Percentiles rank a stretch among this genome's conserved stretches.
These are phyloP conservation scores for Nymphalis polychloros DNA, from an alignment of 2,888 invertebrate genomes.

Conservation along the genomic window DNA sequence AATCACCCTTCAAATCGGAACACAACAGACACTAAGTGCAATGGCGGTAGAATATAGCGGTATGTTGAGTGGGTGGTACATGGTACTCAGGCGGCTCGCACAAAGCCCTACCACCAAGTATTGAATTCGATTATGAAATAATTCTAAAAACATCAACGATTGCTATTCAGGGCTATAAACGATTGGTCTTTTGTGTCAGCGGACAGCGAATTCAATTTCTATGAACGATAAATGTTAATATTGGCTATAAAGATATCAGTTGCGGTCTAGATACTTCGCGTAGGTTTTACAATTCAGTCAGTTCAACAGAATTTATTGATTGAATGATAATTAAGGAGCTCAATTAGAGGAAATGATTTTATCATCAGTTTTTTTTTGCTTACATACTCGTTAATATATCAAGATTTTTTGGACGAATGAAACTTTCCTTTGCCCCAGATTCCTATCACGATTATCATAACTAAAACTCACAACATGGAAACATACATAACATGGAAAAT, in stretches of 20 bases:
- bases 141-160: neutral
- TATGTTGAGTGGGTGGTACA: no score
- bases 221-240: conserved; percentile 25
- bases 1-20: no score
- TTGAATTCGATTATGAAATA: neutral
- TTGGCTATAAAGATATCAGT: conserved; percentile 26
- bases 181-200: conserved; percentile 14
- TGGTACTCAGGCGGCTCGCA: no score
- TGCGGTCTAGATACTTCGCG: conserved; percentile 7
- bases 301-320: neutral
- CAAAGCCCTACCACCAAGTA: no score
- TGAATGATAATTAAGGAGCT: neutral
- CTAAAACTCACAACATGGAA: no score
- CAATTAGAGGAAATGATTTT: neutral
- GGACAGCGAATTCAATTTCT: conserved; percentile 21
- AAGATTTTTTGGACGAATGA: no score
- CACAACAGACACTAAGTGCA: no score
- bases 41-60: no score
- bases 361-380: no score
- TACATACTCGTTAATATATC: no score
- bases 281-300: conserved; percentile 14
- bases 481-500: neutral
- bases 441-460: neutral
- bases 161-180: neutral
- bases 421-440: no score